Base-by-base conservation (phyloP, 2,113 vertebrate genomes). In the Dendropsophus ebraccatus region DNA sequence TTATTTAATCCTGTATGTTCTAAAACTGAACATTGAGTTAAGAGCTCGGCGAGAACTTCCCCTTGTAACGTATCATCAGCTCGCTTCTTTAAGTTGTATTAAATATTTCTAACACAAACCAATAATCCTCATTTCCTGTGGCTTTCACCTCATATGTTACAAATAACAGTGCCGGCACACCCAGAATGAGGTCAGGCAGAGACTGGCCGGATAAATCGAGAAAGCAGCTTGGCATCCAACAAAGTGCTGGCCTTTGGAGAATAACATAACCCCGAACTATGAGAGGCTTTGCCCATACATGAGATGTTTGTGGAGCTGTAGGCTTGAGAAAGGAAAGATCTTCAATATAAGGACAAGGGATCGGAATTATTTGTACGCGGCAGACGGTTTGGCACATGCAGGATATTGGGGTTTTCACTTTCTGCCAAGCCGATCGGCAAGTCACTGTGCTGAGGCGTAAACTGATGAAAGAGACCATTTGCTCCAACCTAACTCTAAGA, bases 111-210 rank as follows among this genome's bases (percentile, higher is more conserved):
- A 81, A 81, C 58, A 65, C 56, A 81, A 80, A 81, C 56, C 78
- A 81, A 81, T 81, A 81, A 81, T 62, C 56, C 56, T 45, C n/a
- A 81, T 81, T 81, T 81, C 78, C 78, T 81, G 78, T 81, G 78
- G 80, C 60, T 69, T 82, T 70, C 80, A 70, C 60, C 62, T 82
- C 80, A 82, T 82, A 49, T 69, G 80, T 50, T 62, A 50, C 60
- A 82, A 52, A 82, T 67, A 82, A 82, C 41, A 65, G 47, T 23
- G 72, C 16, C 45, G 83, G 28, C 83, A 84, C 54, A 84, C 72
- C 83, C 73, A 65, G 73, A 49, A 62, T 65, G 70, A 76, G 49
- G 54, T 60, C 58, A 84, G 83, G 50, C 35, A 45, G 52, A 76
- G 28, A 50, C 73, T 60, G 37, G 73, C 25, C 25, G 16, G 83